A percentile compares a stretch with the other conserved stretches of the same genome.
These are phyloP conservation scores for Drosophila paulistorum DNA, from an alignment of 1,140 invertebrate genomes.

Conservation along the genomic window DNA sequence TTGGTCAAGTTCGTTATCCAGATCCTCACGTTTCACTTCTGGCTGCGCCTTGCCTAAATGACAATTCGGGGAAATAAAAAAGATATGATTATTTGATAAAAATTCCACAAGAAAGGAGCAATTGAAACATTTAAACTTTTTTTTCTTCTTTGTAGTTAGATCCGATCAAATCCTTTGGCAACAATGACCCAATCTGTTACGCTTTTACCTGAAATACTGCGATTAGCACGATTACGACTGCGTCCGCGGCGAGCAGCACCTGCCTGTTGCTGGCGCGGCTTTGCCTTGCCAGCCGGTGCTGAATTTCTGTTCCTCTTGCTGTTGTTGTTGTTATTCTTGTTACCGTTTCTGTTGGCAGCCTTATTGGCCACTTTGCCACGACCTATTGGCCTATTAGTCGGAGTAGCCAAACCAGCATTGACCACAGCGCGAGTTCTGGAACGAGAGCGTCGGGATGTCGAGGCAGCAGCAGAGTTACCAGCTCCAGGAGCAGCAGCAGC, in stretches of 20 bases:
- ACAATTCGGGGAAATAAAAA: constrained; percentile 1
- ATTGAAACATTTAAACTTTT: neutral
- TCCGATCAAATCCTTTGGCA: constrained; percentile 30
- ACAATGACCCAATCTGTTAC: constrained; percentile 44
- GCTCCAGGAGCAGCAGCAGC: constrained; percentile 42
- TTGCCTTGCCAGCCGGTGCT: neutral
- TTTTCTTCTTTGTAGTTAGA: constrained; percentile 1
- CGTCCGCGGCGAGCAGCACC: constrained; percentile 70
- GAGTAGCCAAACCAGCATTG: constrained; percentile 44
- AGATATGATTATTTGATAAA: constrained; percentile 16
- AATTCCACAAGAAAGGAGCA: neutral
- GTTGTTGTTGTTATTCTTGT: constrained; percentile 41
- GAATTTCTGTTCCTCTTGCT: constrained; percentile 23
- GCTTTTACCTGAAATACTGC: constrained; percentile 77
- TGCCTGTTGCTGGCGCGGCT: constrained; percentile 35
- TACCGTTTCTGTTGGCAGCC: constrained; percentile 59
- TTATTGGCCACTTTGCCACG: constrained; percentile 47
- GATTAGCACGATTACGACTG: constrained; percentile 70
- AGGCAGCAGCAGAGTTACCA: constrained; percentile 32
- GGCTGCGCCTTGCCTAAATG: constrained; percentile 48
- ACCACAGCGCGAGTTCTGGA: constrained; percentile 54
- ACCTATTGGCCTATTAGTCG: constrained; percentile 21
- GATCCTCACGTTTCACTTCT: constrained; percentile 76
- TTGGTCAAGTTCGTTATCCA: constrained; percentile 80
- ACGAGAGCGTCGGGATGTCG: constrained; percentile 49